Base-by-base conservation (phyloP, 2,797 vertebrate species). In the Pristis pectinata region DNA sequence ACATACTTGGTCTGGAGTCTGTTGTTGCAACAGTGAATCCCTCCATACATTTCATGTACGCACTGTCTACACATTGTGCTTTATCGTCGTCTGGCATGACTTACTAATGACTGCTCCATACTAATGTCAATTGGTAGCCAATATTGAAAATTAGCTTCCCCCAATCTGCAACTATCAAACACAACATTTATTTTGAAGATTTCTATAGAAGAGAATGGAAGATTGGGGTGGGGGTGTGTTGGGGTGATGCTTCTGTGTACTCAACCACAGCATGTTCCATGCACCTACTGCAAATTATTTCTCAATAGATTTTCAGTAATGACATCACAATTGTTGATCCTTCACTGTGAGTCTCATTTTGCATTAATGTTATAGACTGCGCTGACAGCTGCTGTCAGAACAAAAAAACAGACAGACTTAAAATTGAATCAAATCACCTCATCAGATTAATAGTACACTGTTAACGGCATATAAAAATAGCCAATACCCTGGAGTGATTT, bases 351-450 rank as follows among this genome's bases (percentile, higher is more conserved):
- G 30, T 19, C 70, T 76, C 70, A 53, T 76, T 94, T 53, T 76
- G 67, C 30, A 53, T 94, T 56, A 76, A 34, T 94, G 92, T 74
- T 74, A 72, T 72, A 53, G 70, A 94, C 44, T 94, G 30, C 44
- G 94, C 44, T 76, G 92, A n/a, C 92, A 76, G 92, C 70, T 74
- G 67, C 92, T 53, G 67, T 44, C 92, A 30, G 41, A 49, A 53
- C 67, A 74, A 74, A 92, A 80, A 80, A 37, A 64, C 61, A 91
- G 59, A 53, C 92, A 22, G 30, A 53, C 15, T 44, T 53, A 76
- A 49, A 76, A 94, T 94, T 94, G 92, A 94, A 76, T 94, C 70
- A 94, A 76, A 93, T 93, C 92, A 74, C 30, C 87, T 64, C 44
- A 76, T 56, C 70, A 76, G 49, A 76, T 94, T 94, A 56, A 93